phyloP scores from a whole-genome alignment of 2,888 invertebrate genomes.

The Allygus modestus region DNA sequence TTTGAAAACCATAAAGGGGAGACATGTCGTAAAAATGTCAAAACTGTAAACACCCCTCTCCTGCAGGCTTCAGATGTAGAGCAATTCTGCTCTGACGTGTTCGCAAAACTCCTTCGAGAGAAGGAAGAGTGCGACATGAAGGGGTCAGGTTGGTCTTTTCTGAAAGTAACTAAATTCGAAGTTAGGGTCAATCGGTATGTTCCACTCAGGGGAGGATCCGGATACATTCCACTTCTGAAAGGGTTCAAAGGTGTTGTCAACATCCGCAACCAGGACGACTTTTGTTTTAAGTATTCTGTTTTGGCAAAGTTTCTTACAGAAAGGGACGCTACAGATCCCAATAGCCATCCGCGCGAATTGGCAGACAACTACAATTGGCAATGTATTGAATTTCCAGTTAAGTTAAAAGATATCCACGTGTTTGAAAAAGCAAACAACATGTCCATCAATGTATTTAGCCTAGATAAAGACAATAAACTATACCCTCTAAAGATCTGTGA shows the following conservation, averaged over 20 bases:
- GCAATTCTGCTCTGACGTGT: constrained; percentile 23
- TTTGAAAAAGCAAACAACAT: constrained; percentile 28
- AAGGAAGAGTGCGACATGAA: constrained; percentile 36
- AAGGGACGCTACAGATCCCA: constrained; percentile 14
- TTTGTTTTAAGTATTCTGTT: constrained; percentile 26
- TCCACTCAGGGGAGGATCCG: constrained; percentile 21
- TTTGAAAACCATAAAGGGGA: constrained; percentile 17
- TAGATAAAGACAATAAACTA: constrained; percentile 14
- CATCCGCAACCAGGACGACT: neutral
- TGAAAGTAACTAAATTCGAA: constrained; percentile 26
- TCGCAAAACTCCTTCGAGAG: neutral
- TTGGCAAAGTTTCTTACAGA: constrained; percentile 13
- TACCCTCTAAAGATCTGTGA: constrained; percentile 16
- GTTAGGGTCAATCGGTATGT: neutral
- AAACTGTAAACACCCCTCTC: constrained; percentile 28
- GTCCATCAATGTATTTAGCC: neutral
- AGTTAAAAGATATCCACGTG: constrained; percentile 13
- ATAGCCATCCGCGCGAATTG: constrained; percentile 24
- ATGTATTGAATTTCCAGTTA: constrained; percentile 26
- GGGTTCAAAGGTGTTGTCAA: constrained; percentile 16
- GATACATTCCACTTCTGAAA: constrained; percentile 14
- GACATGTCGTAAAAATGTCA: constrained; percentile 29
- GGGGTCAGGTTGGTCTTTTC: constrained; percentile 36
- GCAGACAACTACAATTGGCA: constrained; percentile 34
- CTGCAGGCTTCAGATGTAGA: constrained; percentile 10